These are phyloP conservation scores for Anaspis maculata DNA, from an alignment of 2,888 invertebrate species.

Conservation along the genomic window DNA sequence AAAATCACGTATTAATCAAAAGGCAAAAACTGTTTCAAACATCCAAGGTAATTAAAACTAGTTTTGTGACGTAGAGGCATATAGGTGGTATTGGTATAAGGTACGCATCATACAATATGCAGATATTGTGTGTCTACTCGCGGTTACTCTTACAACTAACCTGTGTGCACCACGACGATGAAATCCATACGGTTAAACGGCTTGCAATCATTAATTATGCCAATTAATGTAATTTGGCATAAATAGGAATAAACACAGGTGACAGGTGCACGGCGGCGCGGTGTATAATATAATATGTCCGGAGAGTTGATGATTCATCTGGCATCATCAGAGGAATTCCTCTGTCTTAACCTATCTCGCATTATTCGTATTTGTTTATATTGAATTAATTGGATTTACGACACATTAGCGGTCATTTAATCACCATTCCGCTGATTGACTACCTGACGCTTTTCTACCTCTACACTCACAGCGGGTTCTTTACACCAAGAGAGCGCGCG, in stretches of 20 bases:
- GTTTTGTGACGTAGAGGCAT: conserved; percentile 19
- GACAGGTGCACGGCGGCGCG: conserved; percentile 10
- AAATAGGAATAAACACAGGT: conserved; percentile 14
- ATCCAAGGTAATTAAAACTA: conserved; percentile 26
- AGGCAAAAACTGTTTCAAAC: conserved; percentile 7
- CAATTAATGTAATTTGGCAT: conserved; percentile 16
- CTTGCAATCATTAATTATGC: conserved; percentile 11
- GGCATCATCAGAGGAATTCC: conserved; percentile 10
- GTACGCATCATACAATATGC: no score
- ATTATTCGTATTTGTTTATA: conserved; percentile 11
- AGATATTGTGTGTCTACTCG: no score
- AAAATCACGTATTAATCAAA: conserved; percentile 13
- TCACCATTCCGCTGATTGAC: conserved; percentile 7
- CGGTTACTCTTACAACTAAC: conserved; percentile 4
- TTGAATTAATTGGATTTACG: conserved; percentile 9
- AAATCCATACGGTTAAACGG: conserved; percentile 8
- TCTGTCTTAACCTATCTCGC: no score
- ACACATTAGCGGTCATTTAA: conserved; percentile 10
- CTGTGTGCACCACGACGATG: no score
- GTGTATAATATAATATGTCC: no score
- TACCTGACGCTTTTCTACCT: no score
- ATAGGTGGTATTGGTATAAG: no score
- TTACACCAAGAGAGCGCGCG: no score
- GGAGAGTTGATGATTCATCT: conserved; percentile 10
- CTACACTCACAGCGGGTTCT: no score